Percentiles rank a stretch among this genome's conserved stretches.
Conservation (phyloP, 2,113 vertebrate species). For the Calonectris borealis region DNA sequence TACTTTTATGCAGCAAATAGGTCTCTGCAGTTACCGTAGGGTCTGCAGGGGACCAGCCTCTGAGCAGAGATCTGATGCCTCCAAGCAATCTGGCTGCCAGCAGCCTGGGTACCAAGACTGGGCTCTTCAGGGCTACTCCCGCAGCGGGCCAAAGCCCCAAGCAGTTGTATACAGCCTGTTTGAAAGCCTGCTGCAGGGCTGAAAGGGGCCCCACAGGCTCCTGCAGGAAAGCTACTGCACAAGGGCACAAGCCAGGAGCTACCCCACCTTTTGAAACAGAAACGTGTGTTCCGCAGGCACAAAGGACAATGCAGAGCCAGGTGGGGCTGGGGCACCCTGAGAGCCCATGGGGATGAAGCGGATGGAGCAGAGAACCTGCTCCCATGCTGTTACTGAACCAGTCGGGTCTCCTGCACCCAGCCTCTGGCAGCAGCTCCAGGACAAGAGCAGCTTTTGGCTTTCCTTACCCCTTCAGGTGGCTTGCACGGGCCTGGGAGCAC, state of each 20-base stretch:
- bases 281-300: fast-evolving
- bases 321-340: background rate
- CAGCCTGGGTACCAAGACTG: background rate
- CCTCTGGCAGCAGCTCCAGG: background rate
- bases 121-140: background rate
- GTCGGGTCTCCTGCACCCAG: background rate
- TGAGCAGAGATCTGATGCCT: background rate
- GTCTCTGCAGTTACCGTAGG: background rate
- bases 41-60: background rate
- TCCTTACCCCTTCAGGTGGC: background rate
- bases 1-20: background rate
- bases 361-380: background rate
- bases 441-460: background rate
- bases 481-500: background rate
- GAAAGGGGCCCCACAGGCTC: background rate
- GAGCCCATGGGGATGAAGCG: background rate
- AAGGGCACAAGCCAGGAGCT: background rate
- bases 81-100: background rate
- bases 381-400: background rate
- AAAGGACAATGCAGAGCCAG: background rate
- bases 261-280: background rate
- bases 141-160: background rate
- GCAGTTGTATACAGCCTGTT: background rate
- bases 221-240: background rate
- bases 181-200: background rate